Evolutionary conservation across 2,888 invertebrate genomes (phyloP), one percentile per base, ranked within the genome.

Genomic region (Lycocerus yunnanus): DNA sequence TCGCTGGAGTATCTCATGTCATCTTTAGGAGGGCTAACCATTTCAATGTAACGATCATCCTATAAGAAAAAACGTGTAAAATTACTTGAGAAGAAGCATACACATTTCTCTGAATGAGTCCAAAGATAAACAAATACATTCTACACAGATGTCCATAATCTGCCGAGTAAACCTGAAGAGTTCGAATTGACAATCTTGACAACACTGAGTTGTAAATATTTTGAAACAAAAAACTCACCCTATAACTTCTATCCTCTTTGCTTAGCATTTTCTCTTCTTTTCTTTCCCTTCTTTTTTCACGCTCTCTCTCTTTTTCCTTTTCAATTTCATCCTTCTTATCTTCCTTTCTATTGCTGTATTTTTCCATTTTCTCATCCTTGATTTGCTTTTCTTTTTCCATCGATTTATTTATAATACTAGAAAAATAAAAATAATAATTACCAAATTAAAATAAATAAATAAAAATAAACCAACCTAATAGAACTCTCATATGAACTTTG

Each of bases 281-380:
- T 80, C 89, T 87, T 63, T 91, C 90, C 84, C 90, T 88, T 77
- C 86, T 88, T 86, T 89, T 88, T 43, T 88, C 88, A 79, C 92
- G 89, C 80, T 92, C 93, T 82, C 92, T 90, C 71, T 92, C 93
- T 83, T 90, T 91, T 66, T 91, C 89, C 58, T 88, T 87, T 21
- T 85, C 83, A 10, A 81, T 74, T 21, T 89, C 90, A 10, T 89
- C 88, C 74, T 89, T 87, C 73, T 87, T 85, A 71, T 90, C 90
- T 15, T 91, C 91, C 79, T 89, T 89, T 80, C 89, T 88, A n/a
- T 43, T 43, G 4, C 83, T 77, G 73, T 88, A 85, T 80, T 89
- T 90, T 15, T 90, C 89, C 79, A 88, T 88, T 0, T 82, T 79
- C 71, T 89, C 89, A 1, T 86, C 84, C 79, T 85, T 86, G 68